These are phyloP conservation scores for Micropoecilia bifurca DNA, from an alignment of 2,797 vertebrate genomes.

Conservation along the genomic window DNA sequence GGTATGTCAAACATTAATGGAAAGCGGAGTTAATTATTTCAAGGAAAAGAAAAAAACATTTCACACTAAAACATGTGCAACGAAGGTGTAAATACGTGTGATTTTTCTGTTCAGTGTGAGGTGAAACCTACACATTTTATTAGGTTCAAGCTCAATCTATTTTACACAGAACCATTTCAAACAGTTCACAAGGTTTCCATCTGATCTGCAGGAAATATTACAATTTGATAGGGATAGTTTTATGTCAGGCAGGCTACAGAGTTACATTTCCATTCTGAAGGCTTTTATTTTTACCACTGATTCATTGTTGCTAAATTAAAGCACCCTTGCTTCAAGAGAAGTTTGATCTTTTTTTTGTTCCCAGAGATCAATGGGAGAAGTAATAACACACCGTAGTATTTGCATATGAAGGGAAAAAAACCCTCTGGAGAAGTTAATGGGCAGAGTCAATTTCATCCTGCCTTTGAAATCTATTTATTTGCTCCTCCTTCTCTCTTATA, in stretches of 20 bases:
- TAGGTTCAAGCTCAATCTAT: background rate
- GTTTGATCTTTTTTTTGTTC: constrained; percentile 61
- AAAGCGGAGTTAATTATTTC: background rate
- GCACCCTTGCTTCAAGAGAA: constrained; percentile 51
- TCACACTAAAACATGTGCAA: background rate
- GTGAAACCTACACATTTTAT: constrained; percentile 28
- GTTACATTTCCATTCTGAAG: constrained; percentile 41
- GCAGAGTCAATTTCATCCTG: constrained; percentile 69
- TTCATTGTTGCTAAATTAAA: constrained; percentile 58
- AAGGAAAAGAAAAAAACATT: background rate
- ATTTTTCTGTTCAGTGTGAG: constrained; percentile 7
- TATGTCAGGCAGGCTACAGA: constrained; percentile 12
- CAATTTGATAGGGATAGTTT: constrained; percentile 38
- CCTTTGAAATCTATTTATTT: constrained; percentile 69
- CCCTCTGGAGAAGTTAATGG: constrained; percentile 65
- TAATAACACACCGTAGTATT: constrained; percentile 62
- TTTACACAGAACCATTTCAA: background rate
- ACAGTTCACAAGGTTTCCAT: constrained; percentile 5
- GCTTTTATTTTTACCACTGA: constrained; percentile 27
- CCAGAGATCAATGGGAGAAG: constrained; percentile 54
- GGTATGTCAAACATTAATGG: background rate
- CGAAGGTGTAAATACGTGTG: constrained; percentile 13
- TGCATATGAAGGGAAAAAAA: constrained; percentile 56
- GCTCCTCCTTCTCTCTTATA: constrained; percentile 41
- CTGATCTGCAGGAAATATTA: constrained; percentile 49